A percentile compares a stretch with the other conserved stretches of the same genome.
Conservation (phyloP, 1,140 invertebrate species). For the Steinernema feltiae region DNA sequence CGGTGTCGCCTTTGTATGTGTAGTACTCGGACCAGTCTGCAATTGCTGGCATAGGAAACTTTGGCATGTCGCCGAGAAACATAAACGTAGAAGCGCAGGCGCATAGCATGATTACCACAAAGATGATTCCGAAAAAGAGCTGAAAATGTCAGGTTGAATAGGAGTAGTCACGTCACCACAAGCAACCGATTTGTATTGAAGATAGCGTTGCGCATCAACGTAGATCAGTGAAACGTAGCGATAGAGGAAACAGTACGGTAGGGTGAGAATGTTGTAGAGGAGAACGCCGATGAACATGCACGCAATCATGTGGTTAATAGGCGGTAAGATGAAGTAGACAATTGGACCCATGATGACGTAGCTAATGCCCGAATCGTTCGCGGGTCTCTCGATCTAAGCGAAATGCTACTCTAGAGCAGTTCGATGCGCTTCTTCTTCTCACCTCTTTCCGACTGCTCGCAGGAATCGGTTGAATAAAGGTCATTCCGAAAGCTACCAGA, state of each 20-base stretch:
- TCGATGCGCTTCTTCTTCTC: neutral
- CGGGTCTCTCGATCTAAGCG: slow-evolving; percentile 20
- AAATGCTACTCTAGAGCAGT: no score
- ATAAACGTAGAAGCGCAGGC: neutral
- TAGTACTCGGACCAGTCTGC: slow-evolving; percentile 23
- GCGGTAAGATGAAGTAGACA: slow-evolving; percentile 19
- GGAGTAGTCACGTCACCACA: neutral
- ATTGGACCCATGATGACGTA: slow-evolving; percentile 22
- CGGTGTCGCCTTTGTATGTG: slow-evolving; percentile 16
- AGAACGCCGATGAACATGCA: slow-evolving; percentile 18
- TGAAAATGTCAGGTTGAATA: neutral
- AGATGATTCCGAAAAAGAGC: neutral
- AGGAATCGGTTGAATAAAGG: neutral
- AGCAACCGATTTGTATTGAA: neutral
- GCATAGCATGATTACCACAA: neutral
- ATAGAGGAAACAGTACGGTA: slow-evolving; percentile 18
- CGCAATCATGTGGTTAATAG: slow-evolving; percentile 18
- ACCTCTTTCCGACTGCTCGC: slow-evolving; percentile 3
- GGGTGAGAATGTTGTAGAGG: slow-evolving; percentile 18
- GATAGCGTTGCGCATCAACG: neutral
- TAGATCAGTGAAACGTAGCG: slow-evolving; percentile 7
- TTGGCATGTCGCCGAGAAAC: neutral
- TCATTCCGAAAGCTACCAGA: neutral
- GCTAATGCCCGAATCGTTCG: slow-evolving; percentile 24
- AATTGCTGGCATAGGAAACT: neutral